Evolutionary conservation across 2,888 invertebrate species (phyloP).

Genomic region (Merodon equestris): DNA sequence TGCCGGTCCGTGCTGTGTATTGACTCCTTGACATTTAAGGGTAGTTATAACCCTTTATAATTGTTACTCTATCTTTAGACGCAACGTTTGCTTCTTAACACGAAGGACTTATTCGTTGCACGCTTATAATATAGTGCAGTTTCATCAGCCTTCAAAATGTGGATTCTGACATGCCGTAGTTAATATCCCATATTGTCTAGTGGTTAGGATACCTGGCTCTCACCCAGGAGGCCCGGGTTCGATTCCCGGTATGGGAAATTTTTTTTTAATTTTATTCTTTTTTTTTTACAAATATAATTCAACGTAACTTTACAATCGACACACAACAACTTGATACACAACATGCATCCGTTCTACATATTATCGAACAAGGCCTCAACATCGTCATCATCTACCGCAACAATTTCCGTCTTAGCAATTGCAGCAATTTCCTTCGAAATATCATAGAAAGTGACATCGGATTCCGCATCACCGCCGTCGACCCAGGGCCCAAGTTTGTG

Average conservation of each 20-base stretch:
- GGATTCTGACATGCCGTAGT: no score
- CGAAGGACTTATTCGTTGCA: no score
- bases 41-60: no score
- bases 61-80: no score
- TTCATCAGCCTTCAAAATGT: no score
- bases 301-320: no score
- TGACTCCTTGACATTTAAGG: no score
- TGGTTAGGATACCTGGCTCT: constrained; percentile 67
- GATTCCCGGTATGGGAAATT: constrained; percentile 88
- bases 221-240: constrained; percentile 84
- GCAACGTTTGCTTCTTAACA: no score
- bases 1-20: no score
- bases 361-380: constrained; percentile 69
- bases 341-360: constrained; percentile 25
- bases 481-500: constrained; percentile 74
- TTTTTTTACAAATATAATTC: no score
- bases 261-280: not conserved
- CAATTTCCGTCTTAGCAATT: constrained; percentile 32
- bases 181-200: constrained; percentile 64
- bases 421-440: constrained; percentile 33
- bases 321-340: no score
- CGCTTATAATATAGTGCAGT: no score
- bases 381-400: constrained; percentile 55
- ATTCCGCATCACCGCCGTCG: constrained; percentile 72
- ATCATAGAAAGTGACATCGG: constrained; percentile 71